Conservation (phyloP, 2,888 invertebrate species). For the Pinctada fucata region DNA sequence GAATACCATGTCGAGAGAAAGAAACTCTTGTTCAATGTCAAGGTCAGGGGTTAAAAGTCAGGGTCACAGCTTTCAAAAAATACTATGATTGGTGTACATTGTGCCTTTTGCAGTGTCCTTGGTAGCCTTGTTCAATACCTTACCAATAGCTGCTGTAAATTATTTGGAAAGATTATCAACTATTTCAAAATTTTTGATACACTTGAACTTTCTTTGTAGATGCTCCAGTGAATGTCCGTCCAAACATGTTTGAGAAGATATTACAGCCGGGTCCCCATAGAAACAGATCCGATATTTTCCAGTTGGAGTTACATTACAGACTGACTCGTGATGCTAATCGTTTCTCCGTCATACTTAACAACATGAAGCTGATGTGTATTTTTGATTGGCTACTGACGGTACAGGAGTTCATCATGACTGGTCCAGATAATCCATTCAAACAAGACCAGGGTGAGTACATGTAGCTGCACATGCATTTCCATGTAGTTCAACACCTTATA, state of each 20-base stretch:
- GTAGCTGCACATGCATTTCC: no score
- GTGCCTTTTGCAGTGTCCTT: no score
- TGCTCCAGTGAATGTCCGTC: slow-evolving; percentile 84
- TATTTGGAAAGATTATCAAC: no score
- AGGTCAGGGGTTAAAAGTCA: no score
- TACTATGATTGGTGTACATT: no score
- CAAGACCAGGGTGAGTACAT: slow-evolving; percentile 5
- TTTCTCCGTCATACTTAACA: slow-evolving; percentile 93
- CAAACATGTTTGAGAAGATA: slow-evolving; percentile 93
- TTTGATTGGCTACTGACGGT: slow-evolving; percentile 95
- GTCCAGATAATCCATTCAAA: slow-evolving; percentile 75
- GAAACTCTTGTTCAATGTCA: no score
- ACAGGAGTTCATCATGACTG: slow-evolving; percentile 84
- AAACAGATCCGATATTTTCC: slow-evolving; percentile 66
- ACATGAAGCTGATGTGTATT: slow-evolving; percentile 95
- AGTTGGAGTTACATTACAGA: slow-evolving; percentile 79
- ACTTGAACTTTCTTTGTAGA: slow-evolving; percentile 54
- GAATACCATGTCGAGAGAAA: no score
- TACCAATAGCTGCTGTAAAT: no score
- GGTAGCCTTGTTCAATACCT: no score
- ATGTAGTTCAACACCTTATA: no score
- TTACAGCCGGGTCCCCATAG: slow-evolving; percentile 80
- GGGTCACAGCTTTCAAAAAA: no score
- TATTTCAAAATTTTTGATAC: no score
- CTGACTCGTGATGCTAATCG: slow-evolving; percentile 83